Conservation (phyloP, 2,113 vertebrate genomes). For the Eurystomus gularis region DNA sequence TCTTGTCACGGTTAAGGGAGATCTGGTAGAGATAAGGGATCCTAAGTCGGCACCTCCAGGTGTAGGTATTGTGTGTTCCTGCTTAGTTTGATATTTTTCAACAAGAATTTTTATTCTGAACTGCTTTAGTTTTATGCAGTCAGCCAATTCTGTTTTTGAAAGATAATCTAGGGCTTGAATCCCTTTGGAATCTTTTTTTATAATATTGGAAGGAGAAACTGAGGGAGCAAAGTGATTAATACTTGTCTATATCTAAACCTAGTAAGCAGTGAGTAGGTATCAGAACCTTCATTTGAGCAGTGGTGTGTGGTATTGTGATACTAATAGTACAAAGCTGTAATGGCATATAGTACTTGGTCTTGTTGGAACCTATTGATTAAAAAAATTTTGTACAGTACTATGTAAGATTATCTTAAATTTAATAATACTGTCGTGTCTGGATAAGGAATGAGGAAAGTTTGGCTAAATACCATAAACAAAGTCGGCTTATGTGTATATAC, state of each 20-base stretch:
- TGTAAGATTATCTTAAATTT: neutral
- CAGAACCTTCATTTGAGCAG: neutral
- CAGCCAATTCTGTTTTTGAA: neutral
- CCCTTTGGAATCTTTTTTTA: neutral
- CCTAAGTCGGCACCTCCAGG: neutral
- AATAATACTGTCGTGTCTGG: neutral
- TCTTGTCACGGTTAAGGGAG: neutral
- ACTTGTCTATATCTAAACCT: neutral
- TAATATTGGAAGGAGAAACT: neutral
- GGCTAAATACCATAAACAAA: neutral
- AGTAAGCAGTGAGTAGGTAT: neutral
- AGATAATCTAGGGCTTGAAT: neutral
- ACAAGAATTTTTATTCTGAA: neutral
- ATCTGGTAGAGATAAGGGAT: neutral
- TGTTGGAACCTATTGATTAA: neutral
- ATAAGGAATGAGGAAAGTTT: neutral
- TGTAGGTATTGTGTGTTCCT: neutral
- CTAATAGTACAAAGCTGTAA: neutral
- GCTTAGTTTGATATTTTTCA: neutral
- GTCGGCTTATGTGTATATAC: neutral
- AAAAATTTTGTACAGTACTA: neutral
- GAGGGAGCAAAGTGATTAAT: neutral
- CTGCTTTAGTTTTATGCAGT: neutral
- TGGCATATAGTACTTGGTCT: neutral
- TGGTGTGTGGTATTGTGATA: neutral